A percentile compares a stretch with the other conserved stretches of the same genome.
phyloP scores from a whole-genome alignment of 2,797 vertebrate species.

The Scleropages formosus region DNA sequence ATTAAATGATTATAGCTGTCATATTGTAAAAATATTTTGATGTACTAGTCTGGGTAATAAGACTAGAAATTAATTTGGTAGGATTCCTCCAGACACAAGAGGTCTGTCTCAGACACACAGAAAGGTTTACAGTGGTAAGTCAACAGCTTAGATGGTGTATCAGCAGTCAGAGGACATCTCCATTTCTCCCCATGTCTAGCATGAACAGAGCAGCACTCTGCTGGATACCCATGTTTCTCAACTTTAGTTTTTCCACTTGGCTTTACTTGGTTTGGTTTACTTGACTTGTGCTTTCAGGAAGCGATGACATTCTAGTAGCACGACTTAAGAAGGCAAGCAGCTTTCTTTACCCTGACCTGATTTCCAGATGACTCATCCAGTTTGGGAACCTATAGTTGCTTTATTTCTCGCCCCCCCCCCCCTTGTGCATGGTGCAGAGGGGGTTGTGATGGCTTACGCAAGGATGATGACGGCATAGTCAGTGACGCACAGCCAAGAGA shows the following conservation, averaged over 20 bases:
- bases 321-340: too few relatives aligned
- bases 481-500: not conserved
- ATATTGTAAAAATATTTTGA: too few relatives aligned
- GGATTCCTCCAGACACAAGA: slow-evolving; percentile 2
- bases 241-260: too few relatives aligned
- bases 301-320: too few relatives aligned
- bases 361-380: too few relatives aligned
- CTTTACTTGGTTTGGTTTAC: too few relatives aligned
- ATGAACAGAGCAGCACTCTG: not conserved
- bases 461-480: not conserved
- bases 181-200: slow-evolving; percentile 10
- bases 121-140: not conserved
- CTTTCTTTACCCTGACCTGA: too few relatives aligned
- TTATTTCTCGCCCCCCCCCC: too few relatives aligned
- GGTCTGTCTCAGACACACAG: not conserved
- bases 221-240: not conserved
- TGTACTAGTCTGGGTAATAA: not conserved
- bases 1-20: too few relatives aligned
- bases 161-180: slow-evolving; percentile 27
- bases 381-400: too few relatives aligned
- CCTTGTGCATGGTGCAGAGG: not conserved
- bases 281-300: too few relatives aligned
- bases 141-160: slow-evolving; percentile 10
- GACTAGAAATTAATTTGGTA: slow-evolving; percentile 1
- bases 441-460: not conserved